These are phyloP conservation scores for Sapajus apella DNA, from an alignment of 2,113 vertebrate genomes.

Conservation along the genomic window DNA sequence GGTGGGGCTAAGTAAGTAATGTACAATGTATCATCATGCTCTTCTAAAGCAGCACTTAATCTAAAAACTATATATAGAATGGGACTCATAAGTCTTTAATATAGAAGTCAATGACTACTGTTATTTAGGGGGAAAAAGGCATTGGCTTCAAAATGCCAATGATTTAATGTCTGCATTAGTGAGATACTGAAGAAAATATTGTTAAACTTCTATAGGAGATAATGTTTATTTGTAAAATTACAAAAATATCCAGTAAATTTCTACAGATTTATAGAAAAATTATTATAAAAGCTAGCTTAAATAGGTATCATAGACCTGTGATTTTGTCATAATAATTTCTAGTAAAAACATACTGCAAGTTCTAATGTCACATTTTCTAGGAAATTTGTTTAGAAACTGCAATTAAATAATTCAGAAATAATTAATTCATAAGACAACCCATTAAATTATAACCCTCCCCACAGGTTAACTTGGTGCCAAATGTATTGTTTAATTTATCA, in stretches of 20 bases:
- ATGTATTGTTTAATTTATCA: constrained; percentile 90
- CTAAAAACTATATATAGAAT: constrained; percentile 48
- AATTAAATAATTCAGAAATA: constrained; percentile 90
- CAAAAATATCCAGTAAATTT: constrained; percentile 59
- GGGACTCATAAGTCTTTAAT: neutral
- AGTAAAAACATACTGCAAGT: constrained; percentile 56
- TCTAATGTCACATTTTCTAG: constrained; percentile 71
- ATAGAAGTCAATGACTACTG: constrained; percentile 58
- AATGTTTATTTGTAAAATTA: constrained; percentile 65
- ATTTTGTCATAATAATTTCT: constrained; percentile 35
- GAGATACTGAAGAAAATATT: constrained; percentile 61
- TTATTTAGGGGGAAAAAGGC: constrained; percentile 33
- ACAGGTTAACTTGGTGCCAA: constrained; percentile 87
- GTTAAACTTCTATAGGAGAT: constrained; percentile 48
- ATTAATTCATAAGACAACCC: constrained; percentile 89
- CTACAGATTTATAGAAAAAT: neutral
- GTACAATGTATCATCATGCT: neutral
- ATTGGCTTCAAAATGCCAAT: constrained; percentile 37
- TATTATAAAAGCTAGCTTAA: constrained; percentile 45
- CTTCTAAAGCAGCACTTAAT: constrained; percentile 63
- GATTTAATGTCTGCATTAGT: constrained; percentile 56
- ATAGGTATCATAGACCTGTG: constrained; percentile 4
- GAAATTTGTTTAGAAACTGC: constrained; percentile 86
- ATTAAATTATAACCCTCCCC: constrained; percentile 89
- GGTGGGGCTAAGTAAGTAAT: neutral